Evolutionary conservation across 37 sponge, comb jelly and placozoan species (phyloP), one percentile per base, ranked within the genome.

Genomic region (Aplysina aerophoba): DNA sequence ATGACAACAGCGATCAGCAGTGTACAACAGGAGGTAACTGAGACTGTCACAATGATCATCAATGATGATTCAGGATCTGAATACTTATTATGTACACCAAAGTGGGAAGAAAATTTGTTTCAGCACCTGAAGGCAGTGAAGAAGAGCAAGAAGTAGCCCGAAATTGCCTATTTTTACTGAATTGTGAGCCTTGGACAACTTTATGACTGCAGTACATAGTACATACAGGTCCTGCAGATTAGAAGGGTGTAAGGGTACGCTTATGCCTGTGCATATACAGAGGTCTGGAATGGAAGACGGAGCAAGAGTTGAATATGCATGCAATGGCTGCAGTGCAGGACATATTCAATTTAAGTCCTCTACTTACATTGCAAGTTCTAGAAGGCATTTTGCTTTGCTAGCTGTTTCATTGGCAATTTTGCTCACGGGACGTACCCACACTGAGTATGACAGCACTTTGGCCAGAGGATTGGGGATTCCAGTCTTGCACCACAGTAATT

Each of bases 341-440:
- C 30, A 19, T 22, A 55, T 12, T 3, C 28, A 31, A 25, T 85
- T 85, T 63, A 63, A 82, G 5, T 31, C 50, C 3, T 44, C 8
- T 63, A 83, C 77, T 50, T 57, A 37, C 44, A 58, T 20, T 13
- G 4, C 4, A 17, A 0, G 27, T 62, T 25, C 56, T 38, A 28
- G 33, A 0, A 40, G 31, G 53, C 35, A n/a, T 65, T 80, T 30
- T 56, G 24, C 36, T 3, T 14, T 12, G 35, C 6, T 19, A 0
- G 65, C 81, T 30, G 50, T 87, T 16, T 54, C 61, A n/a, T 50
- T 87, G n/a, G 87, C 87, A 56, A 81, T 87, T 39, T 60, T 86
- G 4, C 30, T 78, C 25, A 31, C 67, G 19, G 86, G 66, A 2
- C 11, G 55, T 62, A 79, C 55, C 11, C 80, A 79, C 78, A 55